A percentile compares a stretch with the other conserved stretches of the same genome.
Evolutionary conservation across 2,888 invertebrate species (phyloP).

Genomic region (Thyatira batis): DNA sequence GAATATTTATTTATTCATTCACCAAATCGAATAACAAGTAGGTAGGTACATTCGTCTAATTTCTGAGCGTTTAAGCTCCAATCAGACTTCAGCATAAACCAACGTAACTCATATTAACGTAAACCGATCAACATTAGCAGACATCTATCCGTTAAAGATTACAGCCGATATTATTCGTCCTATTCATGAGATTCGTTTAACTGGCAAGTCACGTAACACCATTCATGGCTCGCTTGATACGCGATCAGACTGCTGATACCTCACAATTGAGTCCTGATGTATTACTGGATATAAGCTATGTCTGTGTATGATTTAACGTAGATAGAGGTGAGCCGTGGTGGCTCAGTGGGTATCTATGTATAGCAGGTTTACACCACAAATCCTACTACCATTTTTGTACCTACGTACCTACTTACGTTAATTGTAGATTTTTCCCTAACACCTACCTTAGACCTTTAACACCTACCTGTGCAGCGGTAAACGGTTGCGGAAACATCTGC

Average conservation of each 20-base stretch:
- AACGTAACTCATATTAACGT: not conserved
- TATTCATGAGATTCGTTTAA: constrained; percentile 26
- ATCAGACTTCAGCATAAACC: not conserved
- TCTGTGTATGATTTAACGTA: not conserved
- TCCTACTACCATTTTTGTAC: no score
- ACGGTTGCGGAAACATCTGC: no score
- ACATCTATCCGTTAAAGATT: constrained; percentile 4
- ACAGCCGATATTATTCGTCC: constrained; percentile 16
- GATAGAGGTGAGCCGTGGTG: not conserved
- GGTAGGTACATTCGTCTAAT: no score
- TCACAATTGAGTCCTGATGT: constrained; percentile 33
- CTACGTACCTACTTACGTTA: no score
- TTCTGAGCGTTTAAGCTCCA: not conserved
- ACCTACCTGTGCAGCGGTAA: no score
- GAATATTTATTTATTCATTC: no score
- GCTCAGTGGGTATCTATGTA: not conserved
- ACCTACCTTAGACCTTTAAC: no score
- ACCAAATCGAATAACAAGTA: no score
- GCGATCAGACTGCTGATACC: constrained; percentile 40
- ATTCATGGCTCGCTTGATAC: constrained; percentile 40
- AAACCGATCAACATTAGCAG: not conserved
- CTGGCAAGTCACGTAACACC: constrained; percentile 41
- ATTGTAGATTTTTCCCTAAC: no score
- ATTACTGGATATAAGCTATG: constrained; percentile 19
- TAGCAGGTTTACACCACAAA: no score